Evolutionary conservation across 2,113 vertebrate genomes (phyloP).

Genomic region (Myrmophylax atrothorax): DNA sequence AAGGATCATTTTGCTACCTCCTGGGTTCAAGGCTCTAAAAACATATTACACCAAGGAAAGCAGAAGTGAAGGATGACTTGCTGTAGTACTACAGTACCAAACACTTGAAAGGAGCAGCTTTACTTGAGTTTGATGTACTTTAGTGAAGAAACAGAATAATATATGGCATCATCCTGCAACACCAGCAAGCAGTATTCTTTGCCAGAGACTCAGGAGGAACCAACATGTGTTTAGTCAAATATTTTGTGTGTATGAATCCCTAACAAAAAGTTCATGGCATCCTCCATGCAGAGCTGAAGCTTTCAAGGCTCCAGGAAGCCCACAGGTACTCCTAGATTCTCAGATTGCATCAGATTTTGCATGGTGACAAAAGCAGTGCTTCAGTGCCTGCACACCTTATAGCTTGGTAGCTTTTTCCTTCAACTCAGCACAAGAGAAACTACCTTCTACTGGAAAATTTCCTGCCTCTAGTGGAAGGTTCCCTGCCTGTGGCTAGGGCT

Average conservation of each 20-base stretch:
- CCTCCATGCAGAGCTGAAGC: background rate
- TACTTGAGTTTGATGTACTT: background rate
- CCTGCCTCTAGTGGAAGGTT: background rate
- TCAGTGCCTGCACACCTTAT: background rate
- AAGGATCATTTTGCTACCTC: background rate
- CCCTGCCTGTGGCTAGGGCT: background rate
- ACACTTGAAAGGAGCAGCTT: background rate
- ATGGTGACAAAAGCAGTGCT: background rate
- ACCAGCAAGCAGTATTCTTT: background rate
- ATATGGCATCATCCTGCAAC: background rate
- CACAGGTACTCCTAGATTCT: background rate
- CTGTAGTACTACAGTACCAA: background rate
- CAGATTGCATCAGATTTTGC: background rate
- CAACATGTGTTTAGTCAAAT: accelerated
- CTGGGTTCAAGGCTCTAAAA: background rate
- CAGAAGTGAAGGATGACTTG: background rate
- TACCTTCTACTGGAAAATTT: background rate
- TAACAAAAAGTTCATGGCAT: background rate
- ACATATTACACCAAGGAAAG: background rate
- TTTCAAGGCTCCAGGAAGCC: background rate
- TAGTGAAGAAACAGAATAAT: background rate
- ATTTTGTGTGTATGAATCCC: background rate
- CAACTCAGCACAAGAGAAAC: background rate
- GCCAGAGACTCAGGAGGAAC: background rate
- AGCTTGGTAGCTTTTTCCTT: background rate